Base-by-base conservation (phyloP, 2,797 vertebrate species). In the Sebastes nivosus region DNA sequence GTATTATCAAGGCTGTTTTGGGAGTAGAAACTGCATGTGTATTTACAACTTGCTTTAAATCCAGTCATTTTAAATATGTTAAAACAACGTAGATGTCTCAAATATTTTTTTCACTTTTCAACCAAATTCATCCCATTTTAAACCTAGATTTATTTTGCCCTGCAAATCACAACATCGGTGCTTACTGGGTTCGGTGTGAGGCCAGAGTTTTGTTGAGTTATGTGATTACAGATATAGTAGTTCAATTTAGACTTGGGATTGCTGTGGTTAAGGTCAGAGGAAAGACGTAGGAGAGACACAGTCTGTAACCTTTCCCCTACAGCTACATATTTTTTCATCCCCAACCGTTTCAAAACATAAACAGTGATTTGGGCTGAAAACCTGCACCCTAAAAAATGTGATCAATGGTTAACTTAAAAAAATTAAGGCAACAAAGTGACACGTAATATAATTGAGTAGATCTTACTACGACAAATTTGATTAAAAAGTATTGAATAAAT, bases 221-320 rank as follows among this genome's bases (percentile, higher is more conserved):
- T 16, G 27, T 58, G 54, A 55, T 78, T 75, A 20, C 68, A 76
- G 71, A 75, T 20, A 64, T 27, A 34, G 60, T 4, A 14, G 59
- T 75, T 67, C 34, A 67, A 65, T 73, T 59, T 75, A 67, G 52
- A 79, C 14, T 2, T 6, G 8, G 27, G 66, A n/a, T 42, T 66
- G 52, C 38, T 67, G 29, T 68, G 80, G 75, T 67, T 24, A 34
- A 16, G 57, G 30, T 65, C 67, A 57, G 63, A 29, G 42, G 46
- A 5, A 67, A 30, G 52, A 27, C 11, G 38, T 54, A 25, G 60
- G 32, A 61, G 76, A 27, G 27, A 57, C 27, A 24, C 4, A 2
- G 38, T 61, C 30, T 65, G 67, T 46, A 71, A 67, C 67, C 54
- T 80, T 75, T 72, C 3, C 27, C 20, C 61, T 58, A 57, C 42